Evolutionary conservation across 2,888 invertebrate genomes (phyloP).

Genomic region (Meteorus colon): DNA sequence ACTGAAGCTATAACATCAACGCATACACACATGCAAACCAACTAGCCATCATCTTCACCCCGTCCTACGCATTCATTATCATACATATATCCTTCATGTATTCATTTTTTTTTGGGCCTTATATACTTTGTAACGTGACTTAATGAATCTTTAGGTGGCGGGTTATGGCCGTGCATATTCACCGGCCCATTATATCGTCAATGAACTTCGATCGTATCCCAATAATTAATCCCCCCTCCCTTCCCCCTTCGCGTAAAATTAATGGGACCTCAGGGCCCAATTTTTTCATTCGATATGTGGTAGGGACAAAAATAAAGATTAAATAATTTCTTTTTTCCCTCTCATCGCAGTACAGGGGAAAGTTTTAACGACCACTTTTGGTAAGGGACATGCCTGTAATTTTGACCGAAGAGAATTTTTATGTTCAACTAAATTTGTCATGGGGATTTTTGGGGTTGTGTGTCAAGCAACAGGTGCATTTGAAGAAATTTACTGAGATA

Average conservation of each 20-base stretch:
- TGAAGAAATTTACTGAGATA: not conserved
- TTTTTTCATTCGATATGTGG: not conserved
- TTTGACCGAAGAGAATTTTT: not conserved
- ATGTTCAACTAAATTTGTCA: not conserved
- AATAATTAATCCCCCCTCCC: slow-evolving; percentile 19
- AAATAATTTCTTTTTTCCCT: not conserved
- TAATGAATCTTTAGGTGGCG: slow-evolving; percentile 47
- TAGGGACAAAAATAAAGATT: not conserved
- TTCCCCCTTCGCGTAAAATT: slow-evolving; percentile 2
- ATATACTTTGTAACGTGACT: slow-evolving; percentile 17
- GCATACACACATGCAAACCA: slow-evolving; percentile 33
- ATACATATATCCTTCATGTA: slow-evolving; percentile 40
- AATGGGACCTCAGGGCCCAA: slow-evolving; percentile 2
- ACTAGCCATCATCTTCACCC: slow-evolving; percentile 48
- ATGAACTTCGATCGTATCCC: slow-evolving; percentile 20
- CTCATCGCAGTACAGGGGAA: not conserved
- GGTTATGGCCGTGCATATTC: not conserved
- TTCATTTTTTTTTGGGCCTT: slow-evolving; percentile 21
- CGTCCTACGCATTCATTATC: slow-evolving; percentile 48
- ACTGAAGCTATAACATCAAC: slow-evolving; percentile 48
- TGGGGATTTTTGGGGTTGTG: slow-evolving; percentile 22
- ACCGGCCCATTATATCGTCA: slow-evolving; percentile 8
- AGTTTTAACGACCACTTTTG: not conserved
- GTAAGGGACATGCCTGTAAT: not conserved
- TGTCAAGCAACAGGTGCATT: slow-evolving; percentile 13